Base-by-base conservation (phyloP, 2,888 invertebrate species). In the Cantharis flavilabris region DNA sequence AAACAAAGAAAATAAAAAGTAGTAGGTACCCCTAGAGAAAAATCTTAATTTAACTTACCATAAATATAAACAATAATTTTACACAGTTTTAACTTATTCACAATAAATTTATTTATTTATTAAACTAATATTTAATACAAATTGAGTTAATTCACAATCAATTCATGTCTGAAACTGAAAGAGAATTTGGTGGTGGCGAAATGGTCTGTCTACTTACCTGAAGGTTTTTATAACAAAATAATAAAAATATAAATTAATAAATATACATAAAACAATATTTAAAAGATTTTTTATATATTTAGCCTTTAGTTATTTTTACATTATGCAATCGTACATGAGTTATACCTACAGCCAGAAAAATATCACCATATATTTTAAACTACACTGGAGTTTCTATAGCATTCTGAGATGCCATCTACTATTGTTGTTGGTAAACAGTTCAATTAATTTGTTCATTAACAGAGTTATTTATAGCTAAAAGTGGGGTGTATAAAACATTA, bases 331-430 rank as follows among this genome's bases (percentile, higher is more conserved):
- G 86, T 88, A 88, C 88, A 88, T 88, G 88, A 87, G 87, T 86
- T 88, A 88, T 88, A 88, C 88, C 88, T 88, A 88, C 88, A 88
- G 88, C 88, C 88, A 88, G 88, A 88, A 88, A 88, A 88, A 88
- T 88, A 88, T 88, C 88, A 88, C 88, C 88, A 88, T 88, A 88
- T 88, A 88, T 88, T 88, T 88, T 87, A 88, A 88, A 88, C 88
- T 88, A 88, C 88, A 88, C 87, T 87, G 86, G 87, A 88, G 87
- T 86, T 49, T 88, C 88, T 88, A 88, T 84, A 85, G 86, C 85
- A 86, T 86, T 87, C 26, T 67, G 65, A 14, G 23, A 67, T 87
- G 88, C 82, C 83, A 85, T 85, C 84, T 86, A 82, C 81, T 81
- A 83, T 67, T 67, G 65, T 71, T 80, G 77, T 75, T 75, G 69